Conservation (phyloP, 2,888 invertebrate species). For the Xanthorhoe spadicearia region DNA sequence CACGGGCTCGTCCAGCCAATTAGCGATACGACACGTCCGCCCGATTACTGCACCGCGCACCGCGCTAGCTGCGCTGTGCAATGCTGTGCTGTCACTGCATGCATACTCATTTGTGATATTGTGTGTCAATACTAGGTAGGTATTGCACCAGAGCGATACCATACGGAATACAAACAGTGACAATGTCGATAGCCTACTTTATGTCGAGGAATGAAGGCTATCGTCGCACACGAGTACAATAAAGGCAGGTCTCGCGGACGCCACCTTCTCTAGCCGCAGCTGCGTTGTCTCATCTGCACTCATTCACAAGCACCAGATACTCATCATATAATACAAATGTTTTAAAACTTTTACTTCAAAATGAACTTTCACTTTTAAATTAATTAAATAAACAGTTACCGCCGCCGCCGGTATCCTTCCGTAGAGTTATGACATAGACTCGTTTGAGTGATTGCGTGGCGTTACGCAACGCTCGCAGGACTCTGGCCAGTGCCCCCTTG, state of each 20-base stretch:
- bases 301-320: background rate
- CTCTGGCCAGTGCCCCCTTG: background rate
- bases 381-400: background rate
- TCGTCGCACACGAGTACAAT: background rate
- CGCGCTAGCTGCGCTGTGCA: background rate
- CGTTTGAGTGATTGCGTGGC: constrained; percentile 2
- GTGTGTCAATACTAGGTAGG: constrained; percentile 1
- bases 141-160: background rate
- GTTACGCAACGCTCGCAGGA: constrained; percentile 1
- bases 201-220: constrained; percentile 1
- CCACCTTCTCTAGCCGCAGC: background rate
- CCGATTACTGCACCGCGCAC: background rate
- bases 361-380: background rate
- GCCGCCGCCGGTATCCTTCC: background rate
- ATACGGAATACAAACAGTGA: background rate
- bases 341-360: background rate
- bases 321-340: background rate
- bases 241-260: background rate
- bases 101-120: background rate
- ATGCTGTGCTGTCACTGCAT: background rate
- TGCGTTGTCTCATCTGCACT: background rate
- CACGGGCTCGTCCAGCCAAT: background rate
- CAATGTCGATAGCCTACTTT: background rate
- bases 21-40: constrained; percentile 6
- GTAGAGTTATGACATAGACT: constrained; percentile 1